phyloP scores from a whole-genome alignment of 2,113 vertebrate genomes.

The Pterophyllum scalare region DNA sequence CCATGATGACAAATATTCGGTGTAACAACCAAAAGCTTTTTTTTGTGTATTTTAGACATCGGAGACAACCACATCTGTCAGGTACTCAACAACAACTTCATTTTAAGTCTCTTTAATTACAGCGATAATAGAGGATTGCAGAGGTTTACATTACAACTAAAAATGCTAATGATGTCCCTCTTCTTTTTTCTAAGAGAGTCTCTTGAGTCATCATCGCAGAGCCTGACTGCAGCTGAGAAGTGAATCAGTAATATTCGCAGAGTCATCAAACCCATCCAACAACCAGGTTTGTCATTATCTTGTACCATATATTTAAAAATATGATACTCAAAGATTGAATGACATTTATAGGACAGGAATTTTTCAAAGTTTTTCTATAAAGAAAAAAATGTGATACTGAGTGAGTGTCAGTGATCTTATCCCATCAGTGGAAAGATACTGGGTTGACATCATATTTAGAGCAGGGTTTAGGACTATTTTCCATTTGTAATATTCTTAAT shows the following conservation, averaged over 20 bases:
- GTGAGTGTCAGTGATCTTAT: background rate
- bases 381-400: background rate
- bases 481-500: background rate
- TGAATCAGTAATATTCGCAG: background rate
- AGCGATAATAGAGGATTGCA: background rate
- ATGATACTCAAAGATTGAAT: background rate
- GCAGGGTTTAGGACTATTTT: background rate
- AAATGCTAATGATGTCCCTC: rapidly evolving
- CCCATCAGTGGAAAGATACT: background rate
- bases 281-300: background rate
- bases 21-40: background rate
- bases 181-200: slow-evolving; percentile 41
- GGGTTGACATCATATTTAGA: background rate
- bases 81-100: background rate
- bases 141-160: background rate
- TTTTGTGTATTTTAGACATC: background rate
- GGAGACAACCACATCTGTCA: background rate
- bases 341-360: background rate
- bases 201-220: background rate
- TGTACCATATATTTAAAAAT: background rate
- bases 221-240: background rate
- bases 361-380: too few species aligned
- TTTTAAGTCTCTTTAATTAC: rapidly evolving
- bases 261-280: background rate
- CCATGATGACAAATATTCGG: background rate